These are phyloP conservation scores for Neopipo cinnamomea DNA, from an alignment of 2,113 vertebrate genomes.

Conservation along the genomic window DNA sequence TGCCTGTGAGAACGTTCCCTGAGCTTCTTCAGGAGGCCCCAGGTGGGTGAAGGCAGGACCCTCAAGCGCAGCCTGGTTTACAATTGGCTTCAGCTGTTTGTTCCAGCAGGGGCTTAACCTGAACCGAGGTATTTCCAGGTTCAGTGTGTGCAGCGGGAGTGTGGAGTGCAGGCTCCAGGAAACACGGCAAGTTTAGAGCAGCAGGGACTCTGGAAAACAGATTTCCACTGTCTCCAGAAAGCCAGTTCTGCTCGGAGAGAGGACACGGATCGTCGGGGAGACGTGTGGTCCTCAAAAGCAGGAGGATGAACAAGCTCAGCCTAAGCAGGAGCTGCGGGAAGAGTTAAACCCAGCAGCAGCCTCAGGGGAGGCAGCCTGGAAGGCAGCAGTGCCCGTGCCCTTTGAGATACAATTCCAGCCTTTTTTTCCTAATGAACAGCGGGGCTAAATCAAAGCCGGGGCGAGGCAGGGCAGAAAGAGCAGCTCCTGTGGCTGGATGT, in stretches of 20 bases:
- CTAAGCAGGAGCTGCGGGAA: neutral
- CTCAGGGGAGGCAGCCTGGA: neutral
- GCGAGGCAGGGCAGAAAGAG: neutral
- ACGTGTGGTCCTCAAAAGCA: neutral
- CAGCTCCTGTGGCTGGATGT: neutral
- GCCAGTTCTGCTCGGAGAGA: rapidly evolving
- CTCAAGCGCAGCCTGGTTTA: neutral
- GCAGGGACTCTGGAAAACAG: neutral
- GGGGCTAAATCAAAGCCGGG: neutral
- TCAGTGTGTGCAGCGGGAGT: neutral
- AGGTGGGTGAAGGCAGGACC: neutral
- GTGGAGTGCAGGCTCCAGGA: neutral
- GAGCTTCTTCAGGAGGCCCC: rapidly evolving
- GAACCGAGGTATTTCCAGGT: neutral
- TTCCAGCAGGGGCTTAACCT: neutral
- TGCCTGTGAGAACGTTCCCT: too few species aligned
- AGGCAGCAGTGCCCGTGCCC: neutral
- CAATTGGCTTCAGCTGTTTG: neutral
- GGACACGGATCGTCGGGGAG: too few species aligned
- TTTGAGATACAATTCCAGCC: neutral
- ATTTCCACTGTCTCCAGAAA: neutral
- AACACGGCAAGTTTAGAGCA: neutral
- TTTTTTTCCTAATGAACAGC: neutral
- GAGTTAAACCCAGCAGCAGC: neutral
- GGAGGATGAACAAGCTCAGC: neutral